Evolutionary conservation across 2,888 invertebrate species (phyloP).

Genomic region (Epistrophe eligans): DNA sequence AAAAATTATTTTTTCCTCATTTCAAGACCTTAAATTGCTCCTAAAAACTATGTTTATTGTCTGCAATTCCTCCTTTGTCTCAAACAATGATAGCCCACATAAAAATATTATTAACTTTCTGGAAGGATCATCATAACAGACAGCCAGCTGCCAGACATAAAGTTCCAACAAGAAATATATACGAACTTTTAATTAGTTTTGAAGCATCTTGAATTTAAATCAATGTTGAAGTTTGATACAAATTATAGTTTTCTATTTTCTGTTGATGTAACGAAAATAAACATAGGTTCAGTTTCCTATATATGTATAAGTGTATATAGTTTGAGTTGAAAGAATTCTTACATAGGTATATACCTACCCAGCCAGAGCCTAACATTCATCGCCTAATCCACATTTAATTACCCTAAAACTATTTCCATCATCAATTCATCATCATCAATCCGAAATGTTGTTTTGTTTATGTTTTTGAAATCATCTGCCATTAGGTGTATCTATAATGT

Average conservation of each 20-base stretch:
- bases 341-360: not conserved
- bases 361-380: constrained; percentile 17
- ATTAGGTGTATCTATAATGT: not conserved
- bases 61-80: not conserved
- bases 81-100: not conserved
- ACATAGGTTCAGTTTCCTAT: not conserved
- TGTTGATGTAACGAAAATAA: constrained; percentile 26
- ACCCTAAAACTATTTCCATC: constrained; percentile 45
- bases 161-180: constrained; percentile 49
- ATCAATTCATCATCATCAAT: constrained; percentile 37
- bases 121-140: constrained; percentile 48
- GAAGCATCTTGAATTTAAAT: constrained; percentile 64
- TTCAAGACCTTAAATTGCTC: not conserved
- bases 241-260: constrained; percentile 32
- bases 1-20: not conserved
- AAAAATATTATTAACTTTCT: not conserved
- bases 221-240: constrained; percentile 55
- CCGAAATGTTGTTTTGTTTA: constrained; percentile 30
- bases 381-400: constrained; percentile 57
- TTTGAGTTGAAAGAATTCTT: not conserved
- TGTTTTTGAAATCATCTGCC: constrained; percentile 32
- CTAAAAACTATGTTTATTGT: not conserved
- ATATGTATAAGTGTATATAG: not conserved
- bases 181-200: constrained; percentile 71
- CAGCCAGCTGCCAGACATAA: constrained; percentile 46